Percentiles rank a stretch among this genome's conserved stretches.
Conservation (phyloP, 2,113 vertebrate genomes). For the Panthera leo region DNA sequence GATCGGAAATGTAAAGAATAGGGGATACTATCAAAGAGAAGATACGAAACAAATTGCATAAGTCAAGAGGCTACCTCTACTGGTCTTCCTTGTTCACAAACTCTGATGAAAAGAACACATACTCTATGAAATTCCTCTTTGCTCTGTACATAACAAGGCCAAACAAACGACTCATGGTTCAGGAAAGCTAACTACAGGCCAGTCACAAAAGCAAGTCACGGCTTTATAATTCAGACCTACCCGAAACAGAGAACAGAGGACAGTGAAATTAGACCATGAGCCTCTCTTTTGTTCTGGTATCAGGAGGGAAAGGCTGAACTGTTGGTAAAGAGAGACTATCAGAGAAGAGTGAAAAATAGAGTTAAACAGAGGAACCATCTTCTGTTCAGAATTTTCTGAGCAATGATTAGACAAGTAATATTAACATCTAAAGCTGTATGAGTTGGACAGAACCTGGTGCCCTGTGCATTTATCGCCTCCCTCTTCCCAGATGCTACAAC, state of each 20-base stretch:
- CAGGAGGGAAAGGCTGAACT: background rate
- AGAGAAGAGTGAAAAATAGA: background rate
- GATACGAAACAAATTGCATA: background rate
- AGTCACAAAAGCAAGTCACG: background rate
- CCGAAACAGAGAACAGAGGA: background rate
- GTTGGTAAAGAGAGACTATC: background rate
- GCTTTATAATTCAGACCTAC: constrained; percentile 24
- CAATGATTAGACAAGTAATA: background rate
- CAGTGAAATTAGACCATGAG: background rate
- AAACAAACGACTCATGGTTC: background rate
- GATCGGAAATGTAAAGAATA: background rate
- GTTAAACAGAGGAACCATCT: background rate
- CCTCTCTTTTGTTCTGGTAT: background rate
- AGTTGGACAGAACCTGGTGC: background rate
- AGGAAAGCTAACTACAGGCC: background rate
- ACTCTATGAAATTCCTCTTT: background rate
- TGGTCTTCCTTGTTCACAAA: background rate
- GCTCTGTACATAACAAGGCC: background rate
- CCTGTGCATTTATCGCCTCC: background rate
- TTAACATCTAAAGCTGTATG: background rate
- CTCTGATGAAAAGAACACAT: background rate
- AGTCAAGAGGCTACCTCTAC: background rate
- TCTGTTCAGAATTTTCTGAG: background rate
- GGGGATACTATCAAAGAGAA: background rate
- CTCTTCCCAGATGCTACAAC: background rate